Percentiles rank a stretch among this genome's conserved stretches.
Conservation (phyloP, 2,888 invertebrate genomes). For the Harpagoxenus sublaevis region DNA sequence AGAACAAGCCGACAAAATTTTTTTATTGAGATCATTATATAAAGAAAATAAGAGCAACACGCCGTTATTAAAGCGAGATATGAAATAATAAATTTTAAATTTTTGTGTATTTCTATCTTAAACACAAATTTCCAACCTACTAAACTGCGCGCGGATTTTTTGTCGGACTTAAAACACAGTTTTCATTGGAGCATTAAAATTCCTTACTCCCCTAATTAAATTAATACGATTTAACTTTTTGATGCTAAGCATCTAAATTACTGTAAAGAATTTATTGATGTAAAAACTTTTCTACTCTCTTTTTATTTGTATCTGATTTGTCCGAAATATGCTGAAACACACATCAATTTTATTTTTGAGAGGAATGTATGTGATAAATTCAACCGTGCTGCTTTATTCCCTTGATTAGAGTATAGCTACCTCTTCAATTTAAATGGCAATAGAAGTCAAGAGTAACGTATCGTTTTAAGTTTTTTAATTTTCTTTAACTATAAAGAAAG, state of each 20-base stretch:
- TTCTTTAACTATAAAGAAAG: not conserved
- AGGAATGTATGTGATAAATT: not conserved
- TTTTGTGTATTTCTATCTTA: no score
- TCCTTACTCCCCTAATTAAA: no score
- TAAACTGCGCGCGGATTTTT: no score
- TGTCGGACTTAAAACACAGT: no score
- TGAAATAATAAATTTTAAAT: no score
- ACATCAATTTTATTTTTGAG: not conserved
- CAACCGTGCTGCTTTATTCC: not conserved
- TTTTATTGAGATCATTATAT: not conserved
- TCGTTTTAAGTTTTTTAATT: not conserved
- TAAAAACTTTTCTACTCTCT: not conserved
- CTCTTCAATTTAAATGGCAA: not conserved
- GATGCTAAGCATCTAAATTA: no score
- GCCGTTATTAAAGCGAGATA: no score
- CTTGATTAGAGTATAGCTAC: not conserved
- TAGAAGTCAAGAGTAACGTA: not conserved
- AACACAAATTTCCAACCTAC: no score
- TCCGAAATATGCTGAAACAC: not conserved
- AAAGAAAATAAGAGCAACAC: no score
- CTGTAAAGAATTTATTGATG: no score
- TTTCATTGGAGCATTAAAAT: no score
- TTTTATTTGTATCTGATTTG: not conserved
- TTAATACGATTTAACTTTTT: no score
- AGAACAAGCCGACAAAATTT: not conserved